Evolutionary conservation across 2,113 vertebrate species (phyloP), one percentile per base, ranked within the genome.

Genomic region (Coptodon bakossiorum): DNA sequence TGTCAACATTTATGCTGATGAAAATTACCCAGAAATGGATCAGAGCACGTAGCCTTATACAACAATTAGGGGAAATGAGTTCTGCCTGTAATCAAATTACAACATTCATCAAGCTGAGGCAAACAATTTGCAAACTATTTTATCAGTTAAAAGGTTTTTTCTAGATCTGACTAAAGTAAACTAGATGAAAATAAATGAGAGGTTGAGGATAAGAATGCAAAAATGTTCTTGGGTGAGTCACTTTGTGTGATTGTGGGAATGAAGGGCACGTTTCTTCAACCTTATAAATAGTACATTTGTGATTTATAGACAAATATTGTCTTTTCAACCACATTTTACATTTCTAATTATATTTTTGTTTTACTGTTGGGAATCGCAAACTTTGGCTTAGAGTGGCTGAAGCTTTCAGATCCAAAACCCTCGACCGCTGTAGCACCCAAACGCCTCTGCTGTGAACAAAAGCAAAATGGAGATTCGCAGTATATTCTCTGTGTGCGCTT

Each of bases 31-130:
- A 52, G 73, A 78, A 78, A 78, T 52, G 43, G 10, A 52, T 31
- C 0, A 31, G 10, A 13, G 73, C 4, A 0, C 3, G 10, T 78
- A 0, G 73, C 2, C 45, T 78, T 52, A 78, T 78, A n/a, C 5
- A 34, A 29, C 73, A 52, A 78, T 52, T 78, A 31, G 27, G 27
- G 27, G 45, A 78, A 52, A 78, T n/a, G 45, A 19, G 5, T 78
- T 52, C 45, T 78, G 73, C 73, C 45, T 78, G 5, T 78, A 34
- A 52, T 78, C 73, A 52, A 34, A 52, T 78, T 52, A 78, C 73
- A 78, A 52, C 43, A 50, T 52, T 78, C 45, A 78, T 78, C 45
- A 78, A 78, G 45, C 0, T 52, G 17, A 78, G 52, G 45, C 17
- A 78, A 78, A 52, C 45, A 50, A 52, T 78, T 50, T 31, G 10